Evolutionary conservation across 2,797 vertebrate species (phyloP), one percentile per base, ranked within the genome.

Genomic region (Forpus xanthops): DNA sequence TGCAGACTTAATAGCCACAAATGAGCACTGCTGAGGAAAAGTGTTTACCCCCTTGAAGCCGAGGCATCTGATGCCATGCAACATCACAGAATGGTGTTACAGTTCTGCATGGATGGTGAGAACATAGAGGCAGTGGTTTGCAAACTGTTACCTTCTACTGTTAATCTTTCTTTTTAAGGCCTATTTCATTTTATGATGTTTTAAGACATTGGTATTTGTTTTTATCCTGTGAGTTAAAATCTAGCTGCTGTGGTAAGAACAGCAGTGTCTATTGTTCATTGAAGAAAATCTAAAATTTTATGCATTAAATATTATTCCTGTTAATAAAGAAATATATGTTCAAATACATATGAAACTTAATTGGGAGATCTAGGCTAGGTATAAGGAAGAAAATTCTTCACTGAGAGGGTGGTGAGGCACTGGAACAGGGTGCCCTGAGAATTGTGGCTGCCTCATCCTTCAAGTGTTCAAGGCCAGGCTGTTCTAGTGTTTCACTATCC

Each of bases 101-200:
- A 24, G 30, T 25, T 71, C 50, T 49, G 25, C 25, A 8, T 14
- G 72, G 47, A 11, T 0, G 0, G 8, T n/a, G 30, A 7, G 11
- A 11, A 20, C 13, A 8, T 27, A 58, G 39, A 60, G 31, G 13
- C 60, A 74, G 33, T 1, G 1, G 5, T 50, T 52, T 79, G 13
- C 65, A 71, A 60, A 33, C 19, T 47, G 6, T 27, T 55, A 5
- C 30, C 19, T 75, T 15, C 23, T 65, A n/a, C 20, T 65, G 24
- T 39, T 56, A 44, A 41, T 37, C 44, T 80, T 75, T 58, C 30
- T 55, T 52, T 85, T 37, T 65, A 41, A 65, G 23, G 4, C 27
- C 31, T 77, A 1, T 33, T 74, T 85, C 5, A n/a, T 77, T 91
- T 75, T 37, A 35, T 20, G 61, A 9, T 61, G 35, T 25, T 83